Evolutionary conservation across 2,113 vertebrate species (phyloP).

Genomic region (Oreochromis niloticus): DNA sequence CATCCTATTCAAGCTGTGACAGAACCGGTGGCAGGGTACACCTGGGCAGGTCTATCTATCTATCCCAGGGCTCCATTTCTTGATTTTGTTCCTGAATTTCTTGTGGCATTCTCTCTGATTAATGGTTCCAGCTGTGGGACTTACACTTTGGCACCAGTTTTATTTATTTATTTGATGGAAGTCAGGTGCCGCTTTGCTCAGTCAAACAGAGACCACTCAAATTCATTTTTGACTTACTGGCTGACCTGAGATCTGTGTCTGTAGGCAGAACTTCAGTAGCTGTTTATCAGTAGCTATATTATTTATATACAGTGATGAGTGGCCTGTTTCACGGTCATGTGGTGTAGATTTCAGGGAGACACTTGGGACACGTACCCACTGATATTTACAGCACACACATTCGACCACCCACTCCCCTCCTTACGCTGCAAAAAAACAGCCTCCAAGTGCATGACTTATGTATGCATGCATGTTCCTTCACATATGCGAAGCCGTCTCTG

Average conservation of each 20-base stretch:
- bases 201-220: not conserved
- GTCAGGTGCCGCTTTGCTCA: not conserved
- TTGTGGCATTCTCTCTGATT: fast-evolving
- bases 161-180: not conserved
- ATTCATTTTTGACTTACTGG: not conserved
- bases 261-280: not conserved
- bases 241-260: not conserved
- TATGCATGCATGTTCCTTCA: fast-evolving
- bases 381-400: not conserved
- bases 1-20: not conserved
- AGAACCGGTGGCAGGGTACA: fast-evolving
- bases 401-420: not conserved
- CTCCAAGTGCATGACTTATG: fast-evolving
- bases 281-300: not conserved
- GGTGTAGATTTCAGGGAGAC: not conserved
- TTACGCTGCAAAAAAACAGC: not conserved
- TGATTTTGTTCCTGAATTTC: not conserved
- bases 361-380: fast-evolving
- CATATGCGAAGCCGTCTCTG: too few relatives aligned
- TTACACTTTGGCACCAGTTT: not conserved
- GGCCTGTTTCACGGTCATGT: not conserved
- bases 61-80: fast-evolving
- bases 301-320: not conserved
- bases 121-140: not conserved
- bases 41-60: fast-evolving